Evolutionary conservation across 2,888 invertebrate genomes (phyloP), one percentile per base, ranked within the genome.

Genomic region (Amiota minor): DNA sequence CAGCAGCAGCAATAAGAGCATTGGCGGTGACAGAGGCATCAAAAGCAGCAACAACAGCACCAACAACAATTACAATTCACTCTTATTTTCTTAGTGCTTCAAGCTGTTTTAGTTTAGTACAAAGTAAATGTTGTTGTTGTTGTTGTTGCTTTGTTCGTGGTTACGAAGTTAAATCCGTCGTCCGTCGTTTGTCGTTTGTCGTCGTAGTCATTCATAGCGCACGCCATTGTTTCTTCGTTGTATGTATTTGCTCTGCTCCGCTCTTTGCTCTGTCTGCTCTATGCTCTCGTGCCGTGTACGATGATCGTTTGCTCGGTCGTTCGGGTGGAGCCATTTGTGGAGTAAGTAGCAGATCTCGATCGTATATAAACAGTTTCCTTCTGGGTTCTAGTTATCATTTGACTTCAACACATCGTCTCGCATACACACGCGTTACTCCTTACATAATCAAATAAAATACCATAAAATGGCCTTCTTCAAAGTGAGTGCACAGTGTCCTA

Each of bases 381-480:
- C 88, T 89, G 85, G 86, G 88, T 89, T 90, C 90, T 89, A 89
- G 89, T 89, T 89, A 90, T 90, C 90, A 90, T 90, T 90, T 89
- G 88, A 85, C 83, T 88, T 81, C 85, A 88, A 88, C 86, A 88
- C 86, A 86, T 89, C 86, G 85, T 89, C 83, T 80, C 81, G 86
- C 81, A 79, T 53, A 88, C 81, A 83, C 6, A 35, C 79, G 72
- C 72, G 74, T 79, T 80, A 78, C 75, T 79, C 73, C 75, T 35
- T 76, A 76, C 81, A 71, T 67, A 70, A 77, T 75, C 65, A 72
- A 81, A 79, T 76, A 79, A 75, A 73, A 49, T 35, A 23, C 71
- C 62, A 75, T 72, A 70, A 82, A 89, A 90, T 90, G 90, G 89
- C 89, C 82, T 90, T 90, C 84, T 87, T 89, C 81, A 90, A 90